These are phyloP conservation scores for Leucopsar rothschildi DNA, from an alignment of 2,113 vertebrate genomes.

Conservation along the genomic window DNA sequence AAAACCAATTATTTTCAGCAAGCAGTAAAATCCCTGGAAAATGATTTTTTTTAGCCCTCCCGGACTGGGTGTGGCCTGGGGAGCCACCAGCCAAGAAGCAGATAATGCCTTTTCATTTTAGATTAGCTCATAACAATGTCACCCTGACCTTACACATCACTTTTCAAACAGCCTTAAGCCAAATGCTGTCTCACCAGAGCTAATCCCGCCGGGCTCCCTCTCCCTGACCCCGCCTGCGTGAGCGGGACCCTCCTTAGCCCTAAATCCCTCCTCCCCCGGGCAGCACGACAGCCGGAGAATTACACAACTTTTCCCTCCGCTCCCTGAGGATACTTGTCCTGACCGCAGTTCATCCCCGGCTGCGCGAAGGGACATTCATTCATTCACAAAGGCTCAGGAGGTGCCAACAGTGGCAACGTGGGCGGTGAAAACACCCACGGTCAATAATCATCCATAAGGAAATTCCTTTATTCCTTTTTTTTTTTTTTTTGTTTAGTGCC, in stretches of 20 bases:
- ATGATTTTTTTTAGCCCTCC: background rate
- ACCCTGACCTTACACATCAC: background rate
- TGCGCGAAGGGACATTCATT: accelerated
- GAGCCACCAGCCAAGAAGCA: background rate
- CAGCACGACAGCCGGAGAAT: background rate
- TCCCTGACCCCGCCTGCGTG: background rate
- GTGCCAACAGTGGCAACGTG: accelerated
- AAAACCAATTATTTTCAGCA: background rate
- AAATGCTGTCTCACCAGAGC: background rate
- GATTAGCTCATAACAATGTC: background rate
- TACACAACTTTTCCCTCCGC: accelerated
- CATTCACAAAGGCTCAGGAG: background rate
- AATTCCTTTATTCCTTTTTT: background rate
- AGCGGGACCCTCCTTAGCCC: background rate
- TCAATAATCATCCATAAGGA: accelerated
- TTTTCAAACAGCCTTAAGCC: background rate
- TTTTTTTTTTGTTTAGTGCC: no score
- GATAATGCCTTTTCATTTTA: background rate
- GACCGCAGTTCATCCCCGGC: background rate
- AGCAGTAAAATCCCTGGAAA: background rate
- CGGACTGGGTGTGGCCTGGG: background rate
- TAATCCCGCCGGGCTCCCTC: background rate
- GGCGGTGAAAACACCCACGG: accelerated
- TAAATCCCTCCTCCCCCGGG: background rate
- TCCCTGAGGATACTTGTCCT: accelerated